phyloP scores from a whole-genome alignment of 1,140 invertebrate genomes.

The Cotesia vestalis region DNA sequence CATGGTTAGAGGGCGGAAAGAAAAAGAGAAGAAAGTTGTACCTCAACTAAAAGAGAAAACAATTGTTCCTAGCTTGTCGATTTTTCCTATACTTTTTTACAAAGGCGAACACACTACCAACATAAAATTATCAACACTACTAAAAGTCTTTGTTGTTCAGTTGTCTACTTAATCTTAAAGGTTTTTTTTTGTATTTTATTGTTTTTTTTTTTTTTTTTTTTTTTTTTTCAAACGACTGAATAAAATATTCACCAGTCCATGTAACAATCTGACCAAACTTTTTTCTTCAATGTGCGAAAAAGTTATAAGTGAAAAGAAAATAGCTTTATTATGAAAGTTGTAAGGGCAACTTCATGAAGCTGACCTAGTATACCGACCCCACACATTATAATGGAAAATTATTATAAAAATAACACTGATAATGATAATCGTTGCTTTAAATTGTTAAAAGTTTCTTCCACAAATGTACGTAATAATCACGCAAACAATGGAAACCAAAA shows the following conservation, averaged over 20 bases:
- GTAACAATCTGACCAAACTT: neutral
- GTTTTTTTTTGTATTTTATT: no score
- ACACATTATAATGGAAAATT: neutral
- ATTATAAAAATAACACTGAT: neutral
- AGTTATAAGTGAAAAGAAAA: constrained; percentile 23
- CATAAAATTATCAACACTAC: constrained; percentile 15
- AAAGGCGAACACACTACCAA: neutral
- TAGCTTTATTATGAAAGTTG: constrained; percentile 3
- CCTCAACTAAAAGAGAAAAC: constrained; percentile 18
- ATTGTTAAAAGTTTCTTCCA: neutral
- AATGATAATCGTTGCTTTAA: neutral
- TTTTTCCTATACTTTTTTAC: neutral
- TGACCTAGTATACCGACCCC: constrained; percentile 8
- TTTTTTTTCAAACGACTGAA: no score
- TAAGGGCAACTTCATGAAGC: no score
- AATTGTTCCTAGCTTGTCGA: constrained; percentile 5
- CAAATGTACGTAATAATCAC: neutral
- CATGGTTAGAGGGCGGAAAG: constrained; percentile 9
- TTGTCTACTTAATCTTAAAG: neutral
- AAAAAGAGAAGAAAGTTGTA: constrained; percentile 1
- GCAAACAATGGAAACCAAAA: neutral
- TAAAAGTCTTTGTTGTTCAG: neutral
- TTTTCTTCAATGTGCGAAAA: neutral
- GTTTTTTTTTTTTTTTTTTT: no score
- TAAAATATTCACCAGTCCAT: constrained; percentile 2